phyloP scores from a whole-genome alignment of 1,140 invertebrate genomes.

The Drosophila simulans region DNA sequence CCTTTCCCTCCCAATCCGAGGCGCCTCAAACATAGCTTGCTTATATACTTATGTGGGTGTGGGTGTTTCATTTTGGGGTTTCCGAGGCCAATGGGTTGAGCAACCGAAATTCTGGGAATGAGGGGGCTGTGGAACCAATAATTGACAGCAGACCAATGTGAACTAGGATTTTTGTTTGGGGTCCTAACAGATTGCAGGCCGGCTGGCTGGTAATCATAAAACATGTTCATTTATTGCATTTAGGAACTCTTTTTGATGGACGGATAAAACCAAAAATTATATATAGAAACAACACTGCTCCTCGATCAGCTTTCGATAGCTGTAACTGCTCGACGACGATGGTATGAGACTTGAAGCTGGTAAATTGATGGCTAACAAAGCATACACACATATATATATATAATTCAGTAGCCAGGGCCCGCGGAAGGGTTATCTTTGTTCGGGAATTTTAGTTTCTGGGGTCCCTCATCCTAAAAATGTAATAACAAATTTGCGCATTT shows the following conservation, averaged over 20 bases:
- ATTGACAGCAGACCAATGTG: conserved; percentile 72
- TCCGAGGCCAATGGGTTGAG: conserved; percentile 39
- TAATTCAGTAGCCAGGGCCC: conserved; percentile 37
- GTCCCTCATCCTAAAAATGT: conserved; percentile 51
- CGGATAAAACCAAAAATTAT: conserved; percentile 81
- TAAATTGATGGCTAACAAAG: conserved; percentile 40
- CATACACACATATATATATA: conserved; percentile 26
- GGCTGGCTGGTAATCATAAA: conserved; percentile 67
- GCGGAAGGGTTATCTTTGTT: conserved; percentile 3
- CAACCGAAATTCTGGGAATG: conserved; percentile 43
- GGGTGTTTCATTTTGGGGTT: conserved; percentile 1
- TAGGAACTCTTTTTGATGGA: conserved; percentile 83
- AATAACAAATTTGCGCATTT: conserved; percentile 42
- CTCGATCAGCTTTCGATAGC: conserved; percentile 12
- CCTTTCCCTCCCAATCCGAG: conserved; percentile 27
- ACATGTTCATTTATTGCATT: conserved; percentile 77
- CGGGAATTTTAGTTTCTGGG: background rate
- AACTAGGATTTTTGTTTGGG: background rate
- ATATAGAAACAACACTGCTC: conserved; percentile 55
- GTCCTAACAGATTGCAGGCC: conserved; percentile 33
- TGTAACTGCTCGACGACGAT: conserved; percentile 16
- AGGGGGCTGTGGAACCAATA: conserved; percentile 41
- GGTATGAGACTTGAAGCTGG: conserved; percentile 39
- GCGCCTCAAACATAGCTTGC: conserved; percentile 42
- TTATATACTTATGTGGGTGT: conserved; percentile 27